phyloP scores from a whole-genome alignment of 30 jellyfish, hydroid and myxozoan genomes.

The Pelagia noctiluca region DNA sequence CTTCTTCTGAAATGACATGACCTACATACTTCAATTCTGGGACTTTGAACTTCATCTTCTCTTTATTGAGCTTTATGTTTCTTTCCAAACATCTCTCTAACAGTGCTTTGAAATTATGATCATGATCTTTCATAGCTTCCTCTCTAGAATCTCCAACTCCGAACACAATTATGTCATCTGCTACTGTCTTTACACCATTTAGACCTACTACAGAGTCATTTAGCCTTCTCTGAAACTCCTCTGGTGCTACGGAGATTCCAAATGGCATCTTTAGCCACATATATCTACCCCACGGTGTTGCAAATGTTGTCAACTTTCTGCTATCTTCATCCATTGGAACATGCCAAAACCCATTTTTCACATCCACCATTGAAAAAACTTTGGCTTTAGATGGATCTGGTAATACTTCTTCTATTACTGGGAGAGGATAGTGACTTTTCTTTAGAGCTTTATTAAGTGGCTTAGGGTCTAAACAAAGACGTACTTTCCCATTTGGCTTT shows the following conservation, averaged over 20 bases:
- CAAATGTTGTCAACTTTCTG: constrained; percentile 51
- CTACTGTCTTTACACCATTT: constrained; percentile 28
- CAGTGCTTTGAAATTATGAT: constrained; percentile 22
- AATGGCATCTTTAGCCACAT: constrained; percentile 31
- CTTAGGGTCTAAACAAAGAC: constrained; percentile 50
- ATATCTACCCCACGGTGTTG: constrained; percentile 52
- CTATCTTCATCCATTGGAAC: constrained; percentile 14
- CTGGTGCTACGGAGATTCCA: constrained; percentile 54
- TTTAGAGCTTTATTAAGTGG: constrained; percentile 45
- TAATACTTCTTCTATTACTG: constrained; percentile 46
- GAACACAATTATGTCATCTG: constrained; percentile 45
- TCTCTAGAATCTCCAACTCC: constrained; percentile 49
- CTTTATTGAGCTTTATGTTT: not conserved
- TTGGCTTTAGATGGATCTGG: constrained; percentile 25
- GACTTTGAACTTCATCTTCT: not conserved
- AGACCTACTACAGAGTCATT: constrained; percentile 25
- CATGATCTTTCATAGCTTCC: constrained; percentile 56
- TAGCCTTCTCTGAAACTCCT: constrained; percentile 50
- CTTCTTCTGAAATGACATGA: not conserved
- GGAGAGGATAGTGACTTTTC: constrained; percentile 35
- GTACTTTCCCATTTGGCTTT: constrained; percentile 60
- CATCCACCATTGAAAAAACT: constrained; percentile 44
- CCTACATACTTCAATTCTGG: not conserved
- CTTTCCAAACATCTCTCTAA: constrained; percentile 5
- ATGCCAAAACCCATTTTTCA: constrained; percentile 34